Conservation (phyloP, 2,797 vertebrate species). For the Tarsius wallacei region DNA sequence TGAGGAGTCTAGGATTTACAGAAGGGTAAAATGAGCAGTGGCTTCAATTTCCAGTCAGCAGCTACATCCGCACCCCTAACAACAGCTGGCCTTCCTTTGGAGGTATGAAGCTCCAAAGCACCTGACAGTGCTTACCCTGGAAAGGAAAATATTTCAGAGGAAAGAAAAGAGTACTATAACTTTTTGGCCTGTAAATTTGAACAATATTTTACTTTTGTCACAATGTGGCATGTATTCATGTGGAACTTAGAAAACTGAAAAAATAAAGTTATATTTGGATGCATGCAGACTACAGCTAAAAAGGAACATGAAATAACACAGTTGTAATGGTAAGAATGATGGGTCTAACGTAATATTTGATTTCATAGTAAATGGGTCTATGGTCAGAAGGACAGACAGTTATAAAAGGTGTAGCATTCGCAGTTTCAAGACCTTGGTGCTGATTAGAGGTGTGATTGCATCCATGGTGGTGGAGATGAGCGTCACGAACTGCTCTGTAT, state of each 20-base stretch:
- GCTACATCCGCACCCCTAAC: no score
- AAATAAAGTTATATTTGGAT: neutral
- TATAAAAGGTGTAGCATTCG: neutral
- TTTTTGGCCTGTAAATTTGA: neutral
- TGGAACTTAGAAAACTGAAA: neutral
- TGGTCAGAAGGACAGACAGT: neutral
- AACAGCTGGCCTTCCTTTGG: no score
- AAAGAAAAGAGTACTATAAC: neutral
- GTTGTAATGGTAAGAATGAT: neutral
- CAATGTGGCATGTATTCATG: neutral
- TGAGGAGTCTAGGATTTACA: no score
- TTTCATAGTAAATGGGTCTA: neutral
- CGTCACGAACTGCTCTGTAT: conserved; percentile 95
- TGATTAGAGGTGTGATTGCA: conserved; percentile 96
- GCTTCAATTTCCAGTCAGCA: no score
- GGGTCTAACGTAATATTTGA: neutral
- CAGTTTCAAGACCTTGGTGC: conserved; percentile 92
- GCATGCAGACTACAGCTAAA: neutral
- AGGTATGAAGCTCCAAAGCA: no score
- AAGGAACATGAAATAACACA: neutral
- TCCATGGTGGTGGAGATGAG: conserved; percentile 97
- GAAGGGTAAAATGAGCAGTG: no score
- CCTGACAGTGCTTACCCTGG: neutral
- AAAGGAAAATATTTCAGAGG: conserved; percentile 3
- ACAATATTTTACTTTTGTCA: neutral